These are phyloP conservation scores for Climacteris rufus DNA, from an alignment of 2,113 vertebrate genomes.

Conservation along the genomic window DNA sequence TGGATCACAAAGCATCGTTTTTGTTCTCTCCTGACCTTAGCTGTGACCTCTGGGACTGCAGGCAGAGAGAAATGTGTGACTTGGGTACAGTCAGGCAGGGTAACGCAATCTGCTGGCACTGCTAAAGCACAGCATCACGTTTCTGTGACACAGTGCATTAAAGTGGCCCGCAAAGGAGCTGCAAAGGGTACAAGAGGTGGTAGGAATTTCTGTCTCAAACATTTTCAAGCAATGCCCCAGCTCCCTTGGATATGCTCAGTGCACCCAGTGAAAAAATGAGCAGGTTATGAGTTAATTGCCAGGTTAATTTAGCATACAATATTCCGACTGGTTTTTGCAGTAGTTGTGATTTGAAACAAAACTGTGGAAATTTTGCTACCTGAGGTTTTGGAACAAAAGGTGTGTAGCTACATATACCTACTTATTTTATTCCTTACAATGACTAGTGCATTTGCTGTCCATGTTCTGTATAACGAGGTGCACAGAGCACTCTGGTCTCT, in stretches of 20 bases:
- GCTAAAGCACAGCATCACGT: slow-evolving; percentile 37
- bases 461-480: not conserved
- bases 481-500: not conserved
- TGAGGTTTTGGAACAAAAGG: not conserved
- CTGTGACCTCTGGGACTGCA: slow-evolving; percentile 59
- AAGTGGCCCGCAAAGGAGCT: not conserved
- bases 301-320: slow-evolving; percentile 26
- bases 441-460: not conserved
- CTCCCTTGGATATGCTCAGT: not conserved
- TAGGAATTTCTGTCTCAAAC: slow-evolving; percentile 3
- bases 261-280: not conserved
- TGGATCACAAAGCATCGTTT: slow-evolving; percentile 67
- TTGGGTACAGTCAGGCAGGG: slow-evolving; percentile 46
- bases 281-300: not conserved
- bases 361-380: not conserved
- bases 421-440: not conserved
- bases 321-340: not conserved
- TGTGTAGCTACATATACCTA: not conserved
- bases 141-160: slow-evolving; percentile 15
- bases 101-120: slow-evolving; percentile 19
- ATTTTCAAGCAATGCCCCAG: not conserved
- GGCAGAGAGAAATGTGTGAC: slow-evolving; percentile 60
- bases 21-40: slow-evolving; percentile 65
- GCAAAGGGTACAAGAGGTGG: not conserved
- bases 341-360: slow-evolving; percentile 44